These are phyloP conservation scores for Vombatus ursinus DNA, from an alignment of 2,113 vertebrate species.

Conservation along the genomic window DNA sequence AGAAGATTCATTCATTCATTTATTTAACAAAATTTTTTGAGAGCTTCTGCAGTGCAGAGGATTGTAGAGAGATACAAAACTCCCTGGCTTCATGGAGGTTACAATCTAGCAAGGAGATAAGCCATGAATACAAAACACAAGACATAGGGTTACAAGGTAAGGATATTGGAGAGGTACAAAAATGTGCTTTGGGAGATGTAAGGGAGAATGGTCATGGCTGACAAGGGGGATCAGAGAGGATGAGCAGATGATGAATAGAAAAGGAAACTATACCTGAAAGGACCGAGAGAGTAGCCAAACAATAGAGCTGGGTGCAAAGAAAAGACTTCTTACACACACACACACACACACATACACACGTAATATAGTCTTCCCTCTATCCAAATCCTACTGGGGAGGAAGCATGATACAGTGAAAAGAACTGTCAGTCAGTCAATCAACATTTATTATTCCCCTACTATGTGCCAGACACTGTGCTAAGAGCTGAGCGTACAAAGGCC, in stretches of 20 bases:
- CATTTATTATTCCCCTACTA: not conserved
- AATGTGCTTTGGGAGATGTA: not conserved
- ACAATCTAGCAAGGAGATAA: not conserved
- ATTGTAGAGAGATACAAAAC: not conserved
- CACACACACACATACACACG: not conserved
- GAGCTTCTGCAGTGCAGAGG: not conserved
- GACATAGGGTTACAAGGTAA: not conserved
- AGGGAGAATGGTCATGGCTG: not conserved
- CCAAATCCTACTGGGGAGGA: not conserved
- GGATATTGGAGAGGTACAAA: not conserved
- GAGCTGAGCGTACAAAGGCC: not conserved
- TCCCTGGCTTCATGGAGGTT: not conserved
- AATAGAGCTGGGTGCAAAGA: not conserved
- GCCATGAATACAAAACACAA: not conserved
- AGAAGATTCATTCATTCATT: not conserved
- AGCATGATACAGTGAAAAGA: not conserved
- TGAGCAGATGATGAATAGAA: not conserved
- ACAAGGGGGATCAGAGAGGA: not conserved
- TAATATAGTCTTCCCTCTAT: not conserved
- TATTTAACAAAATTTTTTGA: not conserved
- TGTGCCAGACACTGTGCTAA: not conserved
- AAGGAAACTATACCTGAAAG: not conserved
- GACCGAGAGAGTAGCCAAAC: too few relatives aligned
- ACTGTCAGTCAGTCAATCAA: not conserved
- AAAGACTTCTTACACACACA: not conserved